Conservation (phyloP, 2,113 vertebrate genomes). For the Tretioscincus oriximinensis region DNA sequence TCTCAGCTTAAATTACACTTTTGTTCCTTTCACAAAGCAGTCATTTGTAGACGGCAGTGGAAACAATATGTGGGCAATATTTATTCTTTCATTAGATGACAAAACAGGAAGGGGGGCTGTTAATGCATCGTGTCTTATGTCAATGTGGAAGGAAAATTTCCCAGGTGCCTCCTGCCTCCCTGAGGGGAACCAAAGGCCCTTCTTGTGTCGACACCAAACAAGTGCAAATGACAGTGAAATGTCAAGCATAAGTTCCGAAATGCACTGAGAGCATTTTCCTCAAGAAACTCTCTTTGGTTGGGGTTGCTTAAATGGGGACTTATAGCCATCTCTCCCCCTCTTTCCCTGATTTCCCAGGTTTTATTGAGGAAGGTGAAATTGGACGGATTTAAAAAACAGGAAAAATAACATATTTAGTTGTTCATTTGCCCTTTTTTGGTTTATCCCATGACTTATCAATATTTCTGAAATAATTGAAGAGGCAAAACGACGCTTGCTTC, state of each 20-base stretch:
- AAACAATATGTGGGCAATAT: background rate
- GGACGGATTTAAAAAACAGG: background rate
- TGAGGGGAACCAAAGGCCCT: background rate
- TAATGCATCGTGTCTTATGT: background rate
- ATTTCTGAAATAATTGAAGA: background rate
- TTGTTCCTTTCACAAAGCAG: slow-evolving; percentile 4
- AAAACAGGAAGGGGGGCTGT: background rate
- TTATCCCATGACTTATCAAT: background rate
- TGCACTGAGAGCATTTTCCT: rapidly evolving
- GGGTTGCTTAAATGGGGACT: rapidly evolving
- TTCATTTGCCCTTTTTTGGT: background rate
- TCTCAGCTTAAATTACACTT: slow-evolving; percentile 7
- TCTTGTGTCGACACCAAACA: background rate
- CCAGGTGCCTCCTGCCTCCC: rapidly evolving
- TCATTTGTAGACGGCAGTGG: background rate
- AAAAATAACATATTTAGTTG: background rate
- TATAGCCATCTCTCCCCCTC: background rate
- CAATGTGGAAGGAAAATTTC: background rate
- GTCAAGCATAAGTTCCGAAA: background rate
- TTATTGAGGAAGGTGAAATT: slow-evolving; percentile 13
- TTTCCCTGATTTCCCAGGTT: background rate
- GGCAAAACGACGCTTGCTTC: no score
- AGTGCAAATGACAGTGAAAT: background rate
- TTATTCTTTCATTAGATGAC: background rate
- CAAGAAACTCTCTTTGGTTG: background rate